These are phyloP conservation scores for Lepidochrysops patricia DNA, from an alignment of 2,888 invertebrate genomes.

Conservation along the genomic window DNA sequence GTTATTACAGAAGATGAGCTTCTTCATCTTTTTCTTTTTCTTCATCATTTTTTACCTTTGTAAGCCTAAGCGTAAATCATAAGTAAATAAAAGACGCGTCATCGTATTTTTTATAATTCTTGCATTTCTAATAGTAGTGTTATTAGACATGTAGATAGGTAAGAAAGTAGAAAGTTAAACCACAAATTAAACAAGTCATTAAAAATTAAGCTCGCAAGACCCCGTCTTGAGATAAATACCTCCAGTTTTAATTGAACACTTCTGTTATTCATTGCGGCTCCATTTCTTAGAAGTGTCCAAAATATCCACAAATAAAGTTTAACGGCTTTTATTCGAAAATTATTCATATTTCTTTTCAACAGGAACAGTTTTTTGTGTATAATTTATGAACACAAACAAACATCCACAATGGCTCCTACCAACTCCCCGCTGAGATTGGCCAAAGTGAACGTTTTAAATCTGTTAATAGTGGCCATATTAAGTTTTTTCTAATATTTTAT, in stretches of 20 bases:
- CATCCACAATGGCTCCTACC: conserved; percentile 39
- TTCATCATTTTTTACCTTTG: no score
- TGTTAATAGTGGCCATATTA: conserved; percentile 35
- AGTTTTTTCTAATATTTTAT: conserved; percentile 20
- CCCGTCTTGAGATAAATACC: not conserved
- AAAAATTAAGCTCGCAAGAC: not conserved
- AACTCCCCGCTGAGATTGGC: conserved; percentile 46
- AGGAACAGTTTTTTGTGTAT: conserved; percentile 8
- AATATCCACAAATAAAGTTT: not conserved
- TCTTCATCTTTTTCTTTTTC: no score
- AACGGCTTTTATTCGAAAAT: not conserved
- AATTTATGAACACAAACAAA: conserved; percentile 54
- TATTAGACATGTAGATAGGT: no score
- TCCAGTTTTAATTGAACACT: conserved; percentile 1
- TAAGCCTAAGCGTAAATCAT: no score
- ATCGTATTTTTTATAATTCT: no score
- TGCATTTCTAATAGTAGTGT: no score
- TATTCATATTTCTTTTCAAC: conserved; percentile 7
- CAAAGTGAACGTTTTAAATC: conserved; percentile 41
- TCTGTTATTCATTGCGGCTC: not conserved
- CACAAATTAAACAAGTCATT: not conserved
- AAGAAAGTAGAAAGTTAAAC: not conserved
- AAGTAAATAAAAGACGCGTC: no score
- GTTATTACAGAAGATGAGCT: no score
- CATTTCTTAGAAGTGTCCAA: not conserved